These are phyloP conservation scores for Pithys albifrons DNA, from an alignment of 2,113 vertebrate genomes.

Conservation along the genomic window DNA sequence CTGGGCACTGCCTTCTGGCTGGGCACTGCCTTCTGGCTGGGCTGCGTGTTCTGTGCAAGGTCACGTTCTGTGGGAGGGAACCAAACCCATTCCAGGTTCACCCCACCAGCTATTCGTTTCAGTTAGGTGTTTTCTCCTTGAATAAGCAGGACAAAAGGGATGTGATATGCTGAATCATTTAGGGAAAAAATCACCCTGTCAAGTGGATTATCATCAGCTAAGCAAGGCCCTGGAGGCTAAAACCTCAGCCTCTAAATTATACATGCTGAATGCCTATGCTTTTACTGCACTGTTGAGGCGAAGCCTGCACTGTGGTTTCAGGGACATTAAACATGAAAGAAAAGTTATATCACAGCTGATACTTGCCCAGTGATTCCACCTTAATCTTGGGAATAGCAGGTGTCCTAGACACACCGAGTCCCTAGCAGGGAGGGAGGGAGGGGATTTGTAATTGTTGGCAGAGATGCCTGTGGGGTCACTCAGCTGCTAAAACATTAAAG, in stretches of 20 bases:
- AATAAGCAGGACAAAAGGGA: conserved; percentile 35
- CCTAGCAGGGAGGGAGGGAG: not conserved
- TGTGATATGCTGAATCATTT: conserved; percentile 39
- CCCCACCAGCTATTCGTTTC: not conserved
- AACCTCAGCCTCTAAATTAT: conserved; percentile 40
- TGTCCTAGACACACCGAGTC: not conserved
- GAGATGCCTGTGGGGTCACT: conserved; percentile 6
- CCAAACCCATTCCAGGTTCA: not conserved
- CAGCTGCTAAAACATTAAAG: conserved; percentile 14
- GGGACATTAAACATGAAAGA: not conserved
- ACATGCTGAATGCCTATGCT: not conserved
- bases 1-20: not conserved
- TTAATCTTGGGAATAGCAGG: conserved; percentile 15
- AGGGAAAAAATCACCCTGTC: conserved; percentile 27
- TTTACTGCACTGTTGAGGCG: not conserved
- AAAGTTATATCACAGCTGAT: not conserved
- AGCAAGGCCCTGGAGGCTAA: conserved; percentile 7
- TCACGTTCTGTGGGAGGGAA: not conserved
- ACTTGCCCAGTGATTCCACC: not conserved
- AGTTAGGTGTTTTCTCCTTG: conserved; percentile 31
- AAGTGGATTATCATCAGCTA: conserved; percentile 42
- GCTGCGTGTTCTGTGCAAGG: fast-evolving
- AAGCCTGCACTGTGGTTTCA: not conserved
- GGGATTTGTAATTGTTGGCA: conserved; percentile 9
- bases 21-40: not conserved